Conservation (phyloP, 2,113 vertebrate species). For the Rallus limicola region DNA sequence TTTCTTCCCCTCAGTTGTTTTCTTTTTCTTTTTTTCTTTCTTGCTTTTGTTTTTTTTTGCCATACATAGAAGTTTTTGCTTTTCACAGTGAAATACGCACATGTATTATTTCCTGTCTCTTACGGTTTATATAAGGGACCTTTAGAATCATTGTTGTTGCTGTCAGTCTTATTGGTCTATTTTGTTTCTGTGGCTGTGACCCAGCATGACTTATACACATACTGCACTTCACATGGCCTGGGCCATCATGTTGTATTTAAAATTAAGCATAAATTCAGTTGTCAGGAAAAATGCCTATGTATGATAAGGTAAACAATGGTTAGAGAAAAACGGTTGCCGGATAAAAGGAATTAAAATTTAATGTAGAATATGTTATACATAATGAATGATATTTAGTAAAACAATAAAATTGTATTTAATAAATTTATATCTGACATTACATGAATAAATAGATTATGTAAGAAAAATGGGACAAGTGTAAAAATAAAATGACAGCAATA, state of each 20-base stretch:
- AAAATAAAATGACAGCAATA: background rate
- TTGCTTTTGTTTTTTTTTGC: too few species aligned
- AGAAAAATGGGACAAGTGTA: background rate
- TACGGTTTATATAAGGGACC: background rate
- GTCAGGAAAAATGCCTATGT: background rate
- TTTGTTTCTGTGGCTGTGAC: background rate
- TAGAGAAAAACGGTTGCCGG: background rate
- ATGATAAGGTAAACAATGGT: background rate
- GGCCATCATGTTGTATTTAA: background rate
- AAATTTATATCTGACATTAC: background rate
- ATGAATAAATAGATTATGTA: background rate
- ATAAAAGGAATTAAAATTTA: background rate
- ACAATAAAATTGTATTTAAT: background rate
- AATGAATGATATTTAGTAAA: background rate
- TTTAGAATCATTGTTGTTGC: background rate
- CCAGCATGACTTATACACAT: background rate
- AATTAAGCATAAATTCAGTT: background rate
- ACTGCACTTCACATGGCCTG: background rate
- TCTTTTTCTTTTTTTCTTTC: too few species aligned
- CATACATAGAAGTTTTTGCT: background rate
- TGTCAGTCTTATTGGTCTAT: background rate
- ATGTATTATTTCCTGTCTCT: background rate
- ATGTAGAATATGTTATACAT: background rate
- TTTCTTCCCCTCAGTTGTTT: too few species aligned
- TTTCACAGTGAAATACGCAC: background rate